Percentiles rank a stretch among this genome's conserved stretches.
phyloP scores from a whole-genome alignment of 2,888 invertebrate genomes.

The Arge pagana region DNA sequence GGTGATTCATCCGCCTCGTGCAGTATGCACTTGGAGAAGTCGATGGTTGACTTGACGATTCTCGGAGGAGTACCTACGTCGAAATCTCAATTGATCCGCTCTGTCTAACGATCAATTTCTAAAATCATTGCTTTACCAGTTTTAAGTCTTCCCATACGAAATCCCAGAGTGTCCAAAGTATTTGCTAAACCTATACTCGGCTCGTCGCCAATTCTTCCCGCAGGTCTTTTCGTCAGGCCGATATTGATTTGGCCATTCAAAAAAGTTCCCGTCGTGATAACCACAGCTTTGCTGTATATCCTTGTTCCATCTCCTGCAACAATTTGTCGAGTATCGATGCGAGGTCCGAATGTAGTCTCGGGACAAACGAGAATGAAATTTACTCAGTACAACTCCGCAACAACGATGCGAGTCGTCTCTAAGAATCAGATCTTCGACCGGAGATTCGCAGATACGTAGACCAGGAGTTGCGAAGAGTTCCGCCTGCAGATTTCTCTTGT shows the following conservation, averaged over 20 bases:
- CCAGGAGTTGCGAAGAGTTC: slow-evolving; percentile 69
- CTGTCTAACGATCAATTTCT: background rate
- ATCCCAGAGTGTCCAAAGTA: slow-evolving; percentile 72
- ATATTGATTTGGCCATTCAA: slow-evolving; percentile 83
- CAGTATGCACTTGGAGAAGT: slow-evolving; percentile 64
- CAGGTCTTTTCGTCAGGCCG: slow-evolving; percentile 74
- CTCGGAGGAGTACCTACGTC: slow-evolving; percentile 79
- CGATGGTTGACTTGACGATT: slow-evolving; percentile 69
- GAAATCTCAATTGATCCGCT: background rate
- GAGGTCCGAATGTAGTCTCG: slow-evolving; percentile 34
- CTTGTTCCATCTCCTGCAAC: slow-evolving; percentile 63
- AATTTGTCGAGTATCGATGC: slow-evolving; percentile 24
- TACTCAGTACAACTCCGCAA: slow-evolving; percentile 62
- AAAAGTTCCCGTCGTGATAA: slow-evolving; percentile 89
- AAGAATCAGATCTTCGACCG: slow-evolving; percentile 80
- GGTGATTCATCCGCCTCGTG: slow-evolving; percentile 71
- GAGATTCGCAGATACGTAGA: slow-evolving; percentile 69
- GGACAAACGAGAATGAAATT: slow-evolving; percentile 20
- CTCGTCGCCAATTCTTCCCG: slow-evolving; percentile 81
- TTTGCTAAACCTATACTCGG: slow-evolving; percentile 77
- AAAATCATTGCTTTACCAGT: slow-evolving; percentile 65
- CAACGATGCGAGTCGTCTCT: slow-evolving; percentile 56
- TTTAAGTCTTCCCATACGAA: slow-evolving; percentile 79
- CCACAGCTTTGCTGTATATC: slow-evolving; percentile 68
- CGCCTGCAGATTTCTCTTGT: slow-evolving; percentile 75